Base-by-base conservation (phyloP, 2,888 invertebrate species). In the Prenolepis imparis region DNA sequence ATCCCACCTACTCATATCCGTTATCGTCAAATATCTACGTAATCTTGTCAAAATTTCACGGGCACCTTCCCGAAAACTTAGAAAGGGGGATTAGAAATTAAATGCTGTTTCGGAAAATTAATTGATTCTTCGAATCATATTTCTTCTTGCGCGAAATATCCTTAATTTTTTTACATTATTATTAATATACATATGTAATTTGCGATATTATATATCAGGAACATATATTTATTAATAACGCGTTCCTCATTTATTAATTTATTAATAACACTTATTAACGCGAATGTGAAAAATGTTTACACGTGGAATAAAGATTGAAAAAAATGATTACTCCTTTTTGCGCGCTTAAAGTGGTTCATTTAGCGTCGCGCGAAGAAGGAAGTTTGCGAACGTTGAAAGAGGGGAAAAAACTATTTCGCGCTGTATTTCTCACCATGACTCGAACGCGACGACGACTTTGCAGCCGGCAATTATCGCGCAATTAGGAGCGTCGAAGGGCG, bases 11-110 rank as follows among this genome's bases (percentile, higher is more conserved):
- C 63, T 57, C 59, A 77, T 81, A 72, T 63, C 66, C 48, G 64
- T 36, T 55, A 18, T 59, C 78, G 21, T 44, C 59, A 78, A 72
- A 21, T 28, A 28, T n/a, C n/a, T 44, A 36, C 39, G 52, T 36
- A 72, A 32, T 36, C 70, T 68, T 82, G 77, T 78, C 66, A 87
- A 87, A 87, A 87, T 87, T 74, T 84, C 36, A 57, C 82, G 55
- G 48, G 55, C 55, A 52, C 67, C 55, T 70, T 63, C n/a, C 9
- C 15, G 24, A n/a, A 24, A 78, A 83, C 68, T 63, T 63, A n/a
- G 21, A 18, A 0, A 77, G 5, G 11, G 0, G 21, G 9, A 21
- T 15, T 64, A 28, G n/a, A 9, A 3, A 3, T 18, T 32, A 15
- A 55, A 24, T 8, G 28, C 39, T 32, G n/a, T 32, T 63, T n/a